Percentiles rank a stretch among this genome's conserved stretches.
These are phyloP conservation scores for Poecile atricapillus DNA, from an alignment of 2,113 vertebrate species.

Conservation along the genomic window DNA sequence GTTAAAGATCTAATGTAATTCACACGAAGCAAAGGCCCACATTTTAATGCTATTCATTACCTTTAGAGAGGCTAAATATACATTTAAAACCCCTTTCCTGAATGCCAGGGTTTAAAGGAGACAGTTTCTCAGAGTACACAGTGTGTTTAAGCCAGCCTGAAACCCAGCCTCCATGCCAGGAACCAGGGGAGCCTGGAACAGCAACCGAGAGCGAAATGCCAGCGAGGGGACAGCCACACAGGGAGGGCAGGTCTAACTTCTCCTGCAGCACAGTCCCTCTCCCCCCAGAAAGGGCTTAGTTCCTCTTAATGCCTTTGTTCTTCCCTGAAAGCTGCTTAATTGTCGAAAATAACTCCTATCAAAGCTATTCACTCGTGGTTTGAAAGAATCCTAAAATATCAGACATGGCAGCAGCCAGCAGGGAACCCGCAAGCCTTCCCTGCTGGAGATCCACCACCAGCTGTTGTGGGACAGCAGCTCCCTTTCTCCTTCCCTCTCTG, in stretches of 20 bases:
- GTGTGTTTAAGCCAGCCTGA: background rate
- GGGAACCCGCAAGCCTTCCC: background rate
- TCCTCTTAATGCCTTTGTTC: background rate
- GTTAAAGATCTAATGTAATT: background rate
- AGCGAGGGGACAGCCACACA: background rate
- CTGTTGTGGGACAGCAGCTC: background rate
- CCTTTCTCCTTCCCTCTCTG: background rate
- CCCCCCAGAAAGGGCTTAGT: background rate
- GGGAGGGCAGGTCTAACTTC: background rate
- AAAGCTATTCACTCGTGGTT: background rate
- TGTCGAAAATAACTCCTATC: slow-evolving; percentile 12
- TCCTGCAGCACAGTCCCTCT: background rate
- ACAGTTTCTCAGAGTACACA: background rate
- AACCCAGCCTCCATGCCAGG: background rate
- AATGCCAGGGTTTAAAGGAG: background rate
- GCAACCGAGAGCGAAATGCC: background rate
- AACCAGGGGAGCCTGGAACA: background rate
- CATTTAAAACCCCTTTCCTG: background rate
- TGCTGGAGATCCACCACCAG: slow-evolving; percentile 29
- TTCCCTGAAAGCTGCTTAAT: background rate
- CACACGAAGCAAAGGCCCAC: background rate
- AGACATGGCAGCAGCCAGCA: slow-evolving; percentile 35
- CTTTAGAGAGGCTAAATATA: background rate
- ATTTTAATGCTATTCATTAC: background rate
- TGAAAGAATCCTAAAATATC: background rate